These are phyloP conservation scores for Harpagus bidentatus DNA, from an alignment of 2,113 vertebrate genomes.

Conservation along the genomic window DNA sequence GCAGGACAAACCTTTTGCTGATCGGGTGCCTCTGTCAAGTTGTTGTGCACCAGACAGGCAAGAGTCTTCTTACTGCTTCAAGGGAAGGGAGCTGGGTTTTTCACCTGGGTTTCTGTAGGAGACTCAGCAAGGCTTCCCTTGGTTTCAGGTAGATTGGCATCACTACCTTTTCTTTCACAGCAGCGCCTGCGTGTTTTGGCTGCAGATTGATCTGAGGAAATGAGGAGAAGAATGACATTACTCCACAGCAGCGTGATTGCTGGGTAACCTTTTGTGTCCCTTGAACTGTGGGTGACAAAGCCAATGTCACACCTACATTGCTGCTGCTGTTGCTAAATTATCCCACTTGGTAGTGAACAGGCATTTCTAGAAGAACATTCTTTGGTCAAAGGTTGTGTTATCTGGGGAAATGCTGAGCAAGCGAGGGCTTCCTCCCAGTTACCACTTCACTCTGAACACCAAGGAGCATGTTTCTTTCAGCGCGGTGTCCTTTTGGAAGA, in stretches of 20 bases:
- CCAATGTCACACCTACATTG: neutral
- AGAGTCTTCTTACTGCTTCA: neutral
- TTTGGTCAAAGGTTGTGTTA: neutral
- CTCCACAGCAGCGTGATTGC: neutral
- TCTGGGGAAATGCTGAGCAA: neutral
- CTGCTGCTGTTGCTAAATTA: neutral
- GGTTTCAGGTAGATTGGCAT: neutral
- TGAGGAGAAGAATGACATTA: neutral
- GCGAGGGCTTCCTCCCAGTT: neutral
- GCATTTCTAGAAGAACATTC: constrained; percentile 11
- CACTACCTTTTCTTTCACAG: neutral
- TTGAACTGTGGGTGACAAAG: neutral
- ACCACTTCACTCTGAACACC: neutral
- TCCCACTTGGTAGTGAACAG: neutral
- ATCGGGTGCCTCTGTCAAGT: neutral
- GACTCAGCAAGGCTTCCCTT: neutral
- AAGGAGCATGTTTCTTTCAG: neutral
- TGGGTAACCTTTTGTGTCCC: neutral
- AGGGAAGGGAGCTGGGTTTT: neutral
- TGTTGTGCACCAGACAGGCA: neutral
- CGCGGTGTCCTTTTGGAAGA: neutral
- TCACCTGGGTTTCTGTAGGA: neutral
- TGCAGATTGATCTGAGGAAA: neutral
- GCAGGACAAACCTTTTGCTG: neutral
- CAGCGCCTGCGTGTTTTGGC: neutral